These are phyloP conservation scores for Apeltes quadracus DNA, from an alignment of 2,113 vertebrate genomes.

Conservation along the genomic window DNA sequence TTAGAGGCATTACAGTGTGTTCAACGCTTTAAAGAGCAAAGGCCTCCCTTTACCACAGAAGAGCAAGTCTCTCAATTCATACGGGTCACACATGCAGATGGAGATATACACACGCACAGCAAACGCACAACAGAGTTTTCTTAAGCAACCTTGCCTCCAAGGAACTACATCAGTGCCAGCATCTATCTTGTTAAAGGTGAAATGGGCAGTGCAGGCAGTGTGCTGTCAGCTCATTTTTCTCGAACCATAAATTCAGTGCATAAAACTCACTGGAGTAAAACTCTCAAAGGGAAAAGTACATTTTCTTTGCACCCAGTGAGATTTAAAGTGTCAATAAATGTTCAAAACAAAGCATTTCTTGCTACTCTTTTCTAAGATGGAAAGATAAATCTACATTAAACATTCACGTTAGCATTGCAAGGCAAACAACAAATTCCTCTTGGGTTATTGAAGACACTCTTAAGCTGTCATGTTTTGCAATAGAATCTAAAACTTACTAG, in stretches of 20 bases:
- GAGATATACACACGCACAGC: not conserved
- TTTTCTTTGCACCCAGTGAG: conserved; percentile 69
- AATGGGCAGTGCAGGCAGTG: conserved; percentile 64
- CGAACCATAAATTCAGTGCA: conserved; percentile 73
- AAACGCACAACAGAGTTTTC: conserved; percentile 41
- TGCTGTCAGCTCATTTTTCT: conserved; percentile 71
- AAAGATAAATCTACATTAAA: conserved; percentile 56
- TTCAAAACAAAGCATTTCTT: conserved; percentile 61
- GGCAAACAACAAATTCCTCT: conserved; percentile 43
- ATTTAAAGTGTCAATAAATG: conserved; percentile 78
- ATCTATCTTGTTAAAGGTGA: conserved; percentile 76
- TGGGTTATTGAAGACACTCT: not conserved
- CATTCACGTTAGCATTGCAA: conserved; percentile 36
- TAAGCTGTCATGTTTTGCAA: conserved; percentile 12
- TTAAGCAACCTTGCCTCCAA: conserved; percentile 58
- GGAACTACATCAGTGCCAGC: conserved; percentile 61
- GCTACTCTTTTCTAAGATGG: conserved; percentile 37
- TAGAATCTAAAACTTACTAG: conserved; percentile 6
- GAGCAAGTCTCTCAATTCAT: conserved; percentile 12
- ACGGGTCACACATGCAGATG: conserved; percentile 26
- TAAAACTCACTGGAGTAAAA: conserved; percentile 74
- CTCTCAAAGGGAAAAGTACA: conserved; percentile 66
- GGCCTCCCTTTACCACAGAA: conserved; percentile 2
- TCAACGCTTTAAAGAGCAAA: conserved; percentile 57
- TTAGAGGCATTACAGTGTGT: conserved; percentile 45